Evolutionary conservation across 1,140 invertebrate genomes (phyloP).

Genomic region (Neomicropteryx cornuta): DNA sequence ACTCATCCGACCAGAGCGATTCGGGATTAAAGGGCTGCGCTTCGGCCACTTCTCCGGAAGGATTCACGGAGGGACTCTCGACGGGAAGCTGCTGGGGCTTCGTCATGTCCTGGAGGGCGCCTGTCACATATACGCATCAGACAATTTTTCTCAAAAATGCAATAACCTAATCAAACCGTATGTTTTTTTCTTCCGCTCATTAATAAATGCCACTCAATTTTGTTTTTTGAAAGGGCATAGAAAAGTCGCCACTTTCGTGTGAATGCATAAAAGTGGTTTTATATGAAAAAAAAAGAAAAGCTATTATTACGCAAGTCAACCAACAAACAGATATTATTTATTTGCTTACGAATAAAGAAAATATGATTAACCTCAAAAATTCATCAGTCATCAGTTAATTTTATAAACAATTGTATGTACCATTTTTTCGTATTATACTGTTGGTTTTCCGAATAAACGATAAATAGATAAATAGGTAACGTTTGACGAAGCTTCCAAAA

Average conservation of each 20-base stretch:
- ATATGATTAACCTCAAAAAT: no score
- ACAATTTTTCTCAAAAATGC: not conserved
- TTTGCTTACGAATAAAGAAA: no score
- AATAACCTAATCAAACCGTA: not conserved
- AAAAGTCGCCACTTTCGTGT: constrained; percentile 2
- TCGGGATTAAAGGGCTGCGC: constrained; percentile 18
- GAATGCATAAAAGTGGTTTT: constrained; percentile 15
- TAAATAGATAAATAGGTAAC: no score
- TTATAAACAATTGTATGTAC: no score
- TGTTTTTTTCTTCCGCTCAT: not conserved
- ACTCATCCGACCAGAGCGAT: constrained; percentile 49
- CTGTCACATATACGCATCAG: constrained; percentile 19
- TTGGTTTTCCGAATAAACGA: no score
- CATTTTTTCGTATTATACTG: no score
- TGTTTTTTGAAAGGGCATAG: constrained; percentile 22
- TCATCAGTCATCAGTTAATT: no score
- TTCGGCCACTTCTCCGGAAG: constrained; percentile 14
- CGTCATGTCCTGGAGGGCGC: constrained; percentile 45
- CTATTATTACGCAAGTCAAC: not conserved
- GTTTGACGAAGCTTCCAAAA: no score
- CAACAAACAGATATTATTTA: no score
- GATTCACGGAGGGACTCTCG: constrained; percentile 13
- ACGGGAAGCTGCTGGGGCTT: constrained; percentile 19
- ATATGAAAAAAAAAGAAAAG: constrained; percentile 8
- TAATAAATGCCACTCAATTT: constrained; percentile 6